Percentiles rank a stretch among this genome's conserved stretches.
These are phyloP conservation scores for Stenopsyche tienmushanensis DNA, from an alignment of 1,140 invertebrate species.

Conservation along the genomic window DNA sequence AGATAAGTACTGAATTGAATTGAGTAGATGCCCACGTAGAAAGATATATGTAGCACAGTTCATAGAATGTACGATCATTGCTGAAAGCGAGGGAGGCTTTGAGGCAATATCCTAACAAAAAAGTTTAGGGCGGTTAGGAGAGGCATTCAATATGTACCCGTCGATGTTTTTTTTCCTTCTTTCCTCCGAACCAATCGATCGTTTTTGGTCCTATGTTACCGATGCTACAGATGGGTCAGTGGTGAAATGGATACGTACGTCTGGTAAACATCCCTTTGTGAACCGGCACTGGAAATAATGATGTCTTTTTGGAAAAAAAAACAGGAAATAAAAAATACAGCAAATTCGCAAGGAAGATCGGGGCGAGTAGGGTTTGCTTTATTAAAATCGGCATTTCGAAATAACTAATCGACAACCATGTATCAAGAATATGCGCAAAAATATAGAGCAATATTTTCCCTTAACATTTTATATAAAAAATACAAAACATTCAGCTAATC, in stretches of 20 bases:
- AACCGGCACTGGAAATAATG: conserved; percentile 34
- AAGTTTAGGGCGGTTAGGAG: conserved; percentile 31
- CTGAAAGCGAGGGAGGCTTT: conserved; percentile 31
- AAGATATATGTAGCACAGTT: conserved; percentile 27
- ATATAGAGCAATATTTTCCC: no score
- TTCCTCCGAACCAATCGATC: conserved; percentile 20
- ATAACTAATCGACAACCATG: no score
- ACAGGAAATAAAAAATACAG: conserved; percentile 8
- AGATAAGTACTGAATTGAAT: conserved; percentile 43
- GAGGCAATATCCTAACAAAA: conserved; percentile 39
- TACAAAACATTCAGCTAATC: no score
- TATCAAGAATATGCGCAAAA: no score
- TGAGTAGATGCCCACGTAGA: conserved; percentile 39
- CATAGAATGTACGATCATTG: conserved; percentile 30
- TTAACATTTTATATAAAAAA: no score
- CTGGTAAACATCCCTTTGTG: conserved; percentile 24
- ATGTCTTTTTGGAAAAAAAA: conserved; percentile 29
- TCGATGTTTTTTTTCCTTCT: conserved; percentile 23
- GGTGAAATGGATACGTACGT: conserved; percentile 25
- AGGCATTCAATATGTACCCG: conserved; percentile 39
- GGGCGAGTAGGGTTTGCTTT: neutral
- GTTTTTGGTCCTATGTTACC: conserved; percentile 14
- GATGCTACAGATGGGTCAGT: conserved; percentile 23
- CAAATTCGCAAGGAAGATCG: neutral
- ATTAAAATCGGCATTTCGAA: no score